Evolutionary conservation across 2,113 vertebrate species (phyloP).

Genomic region (Cyanoderma ruficeps): DNA sequence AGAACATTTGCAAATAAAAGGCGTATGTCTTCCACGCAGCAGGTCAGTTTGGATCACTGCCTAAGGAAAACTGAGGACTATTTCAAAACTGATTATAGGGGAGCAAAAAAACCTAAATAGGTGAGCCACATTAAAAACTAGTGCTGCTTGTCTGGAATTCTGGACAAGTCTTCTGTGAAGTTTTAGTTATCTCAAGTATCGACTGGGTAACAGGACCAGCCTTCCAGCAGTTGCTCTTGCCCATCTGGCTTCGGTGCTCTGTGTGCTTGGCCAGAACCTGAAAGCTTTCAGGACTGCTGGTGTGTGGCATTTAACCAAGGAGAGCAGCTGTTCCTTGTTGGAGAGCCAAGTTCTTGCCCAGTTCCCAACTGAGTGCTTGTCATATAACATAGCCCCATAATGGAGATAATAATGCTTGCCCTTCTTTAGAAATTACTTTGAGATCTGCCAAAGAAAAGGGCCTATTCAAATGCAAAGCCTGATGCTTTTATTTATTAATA

Average conservation of each 20-base stretch:
- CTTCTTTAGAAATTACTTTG: slow-evolving; percentile 52
- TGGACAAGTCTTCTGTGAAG: background rate
- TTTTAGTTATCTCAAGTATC: background rate
- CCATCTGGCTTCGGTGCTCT: background rate
- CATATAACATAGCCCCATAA: background rate
- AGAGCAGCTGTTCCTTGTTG: slow-evolving; percentile 38
- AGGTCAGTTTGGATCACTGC: background rate
- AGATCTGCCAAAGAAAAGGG: slow-evolving; percentile 44
- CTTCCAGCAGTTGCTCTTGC: background rate
- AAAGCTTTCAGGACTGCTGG: background rate
- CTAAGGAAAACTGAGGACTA: background rate
- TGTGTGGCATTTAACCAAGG: slow-evolving; percentile 45
- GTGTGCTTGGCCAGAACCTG: background rate
- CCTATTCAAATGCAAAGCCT: slow-evolving; percentile 52
- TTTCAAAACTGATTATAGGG: background rate
- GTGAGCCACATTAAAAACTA: background rate
- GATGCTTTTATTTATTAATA: slow-evolving; percentile 61
- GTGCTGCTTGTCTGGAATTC: background rate
- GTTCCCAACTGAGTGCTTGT: slow-evolving; percentile 5
- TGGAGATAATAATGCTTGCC: slow-evolving; percentile 17
- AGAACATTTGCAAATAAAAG: background rate
- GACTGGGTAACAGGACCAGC: background rate
- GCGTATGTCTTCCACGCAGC: background rate
- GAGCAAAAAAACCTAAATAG: background rate
- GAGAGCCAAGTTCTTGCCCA: slow-evolving; percentile 23